phyloP scores from a whole-genome alignment of 2,113 vertebrate species.

The Felis catus region F.catus_Fca126_mat1.0 CM031417.1:54987001-54987500 shows the following conservation, averaged over 20 bases:
- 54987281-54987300: neutral
- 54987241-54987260: neutral
- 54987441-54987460: conserved; percentile 8
- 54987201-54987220: neutral
- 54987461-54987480: neutral
- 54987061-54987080: conserved; percentile 18
- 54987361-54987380: neutral
- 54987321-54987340: neutral
- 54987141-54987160: neutral
- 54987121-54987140: neutral
- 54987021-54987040: neutral
- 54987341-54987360: neutral
- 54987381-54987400: neutral
- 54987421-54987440: neutral
- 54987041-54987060: neutral
- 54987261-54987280: neutral
- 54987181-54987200: neutral
- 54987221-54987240: neutral
- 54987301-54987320: neutral
- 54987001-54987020: neutral
- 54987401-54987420: conserved; percentile 14
- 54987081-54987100: neutral
- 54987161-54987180: neutral
- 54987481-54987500: neutral
- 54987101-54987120: neutral